Evolutionary conservation across 1,140 invertebrate species (phyloP).

Genomic region (Formica exsecta): DNA sequence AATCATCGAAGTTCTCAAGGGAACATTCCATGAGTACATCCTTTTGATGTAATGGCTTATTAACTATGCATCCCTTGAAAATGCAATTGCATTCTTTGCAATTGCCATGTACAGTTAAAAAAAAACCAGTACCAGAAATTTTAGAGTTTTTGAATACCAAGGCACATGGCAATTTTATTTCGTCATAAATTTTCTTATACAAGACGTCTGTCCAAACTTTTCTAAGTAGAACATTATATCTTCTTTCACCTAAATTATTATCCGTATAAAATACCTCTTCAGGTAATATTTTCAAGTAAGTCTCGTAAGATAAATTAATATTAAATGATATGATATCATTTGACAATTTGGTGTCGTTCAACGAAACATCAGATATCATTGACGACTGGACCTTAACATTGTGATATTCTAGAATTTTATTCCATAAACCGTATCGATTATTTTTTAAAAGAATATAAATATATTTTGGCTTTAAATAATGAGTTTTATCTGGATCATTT

Average conservation of each 20-base stretch:
- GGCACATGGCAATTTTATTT: not conserved
- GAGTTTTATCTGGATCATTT: not conserved
- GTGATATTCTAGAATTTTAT: slow-evolving; percentile 1
- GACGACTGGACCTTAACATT: not conserved
- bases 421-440: not conserved
- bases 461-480: slow-evolving; percentile 11
- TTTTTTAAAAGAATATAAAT: slow-evolving; percentile 6
- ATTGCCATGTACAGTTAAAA: not conserved
- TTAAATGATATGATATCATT: not conserved
- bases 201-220: not conserved
- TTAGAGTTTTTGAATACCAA: not conserved
- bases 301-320: slow-evolving; percentile 3
- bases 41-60: not conserved
- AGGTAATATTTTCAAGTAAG: not conserved
- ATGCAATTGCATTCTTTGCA: no score
- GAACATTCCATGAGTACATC: not conserved
- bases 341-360: slow-evolving; percentile 1
- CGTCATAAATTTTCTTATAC: not conserved
- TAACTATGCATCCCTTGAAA: not conserved
- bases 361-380: not conserved
- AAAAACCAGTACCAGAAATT: not conserved
- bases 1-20: not conserved
- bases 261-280: not conserved
- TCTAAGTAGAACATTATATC: not conserved
- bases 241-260: not conserved